phyloP scores from a whole-genome alignment of 1,140 invertebrate genomes.

The Whitmania pigra region DNA sequence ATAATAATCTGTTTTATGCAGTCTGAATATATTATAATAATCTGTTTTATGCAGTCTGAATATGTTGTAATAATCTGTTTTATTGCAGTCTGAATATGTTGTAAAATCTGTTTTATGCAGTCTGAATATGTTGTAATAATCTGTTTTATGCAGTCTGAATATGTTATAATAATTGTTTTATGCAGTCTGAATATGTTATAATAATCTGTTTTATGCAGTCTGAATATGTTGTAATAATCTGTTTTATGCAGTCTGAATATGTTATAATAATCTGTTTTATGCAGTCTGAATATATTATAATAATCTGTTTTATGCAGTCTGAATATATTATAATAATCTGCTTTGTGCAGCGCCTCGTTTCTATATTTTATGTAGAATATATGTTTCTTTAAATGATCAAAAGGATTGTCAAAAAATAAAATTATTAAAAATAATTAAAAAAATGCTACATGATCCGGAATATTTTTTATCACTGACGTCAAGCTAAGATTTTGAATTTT shows the following conservation, averaged over 20 bases:
- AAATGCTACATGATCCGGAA: too few species aligned
- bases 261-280: too few species aligned
- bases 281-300: neutral
- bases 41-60: neutral
- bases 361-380: too few species aligned
- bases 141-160: neutral
- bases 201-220: neutral
- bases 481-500: too few species aligned
- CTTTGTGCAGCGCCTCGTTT: too few species aligned
- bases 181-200: neutral
- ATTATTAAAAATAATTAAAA: too few species aligned
- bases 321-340: too few species aligned
- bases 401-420: too few species aligned
- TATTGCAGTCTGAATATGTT: neutral
- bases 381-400: too few species aligned
- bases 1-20: neutral
- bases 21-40: neutral
- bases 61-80: neutral
- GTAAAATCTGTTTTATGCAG: neutral
- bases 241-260: neutral
- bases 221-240: neutral
- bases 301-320: too few species aligned
- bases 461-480: too few species aligned
- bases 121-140: neutral
- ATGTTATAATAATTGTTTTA: neutral